Percentiles rank a stretch among this genome's conserved stretches.
Evolutionary conservation across 2,797 vertebrate genomes (phyloP).

Genomic region (Staurois parvus): DNA sequence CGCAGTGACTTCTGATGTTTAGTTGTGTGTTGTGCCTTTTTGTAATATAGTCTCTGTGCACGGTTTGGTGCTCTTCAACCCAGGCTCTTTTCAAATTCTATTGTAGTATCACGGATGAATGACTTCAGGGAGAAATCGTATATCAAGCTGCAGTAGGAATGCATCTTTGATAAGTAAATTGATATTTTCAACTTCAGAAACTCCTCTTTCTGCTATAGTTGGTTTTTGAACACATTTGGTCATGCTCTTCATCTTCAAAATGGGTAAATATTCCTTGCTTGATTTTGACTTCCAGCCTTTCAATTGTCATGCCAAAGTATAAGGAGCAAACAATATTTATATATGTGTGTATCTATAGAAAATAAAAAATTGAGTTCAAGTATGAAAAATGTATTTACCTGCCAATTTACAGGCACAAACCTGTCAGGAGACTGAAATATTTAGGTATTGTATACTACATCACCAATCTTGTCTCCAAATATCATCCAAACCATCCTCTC

Average conservation of each 20-base stretch:
- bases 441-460: too few species aligned
- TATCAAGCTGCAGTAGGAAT: conserved; percentile 3
- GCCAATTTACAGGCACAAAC: background rate
- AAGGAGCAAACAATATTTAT: background rate
- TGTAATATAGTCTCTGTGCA: background rate
- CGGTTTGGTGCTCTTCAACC: background rate
- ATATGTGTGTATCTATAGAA: background rate
- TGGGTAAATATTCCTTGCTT: background rate
- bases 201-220: background rate
- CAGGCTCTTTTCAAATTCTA: conserved; percentile 8
- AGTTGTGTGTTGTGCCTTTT: background rate
- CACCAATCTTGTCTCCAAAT: too few species aligned
- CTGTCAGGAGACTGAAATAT: too few species aligned
- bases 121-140: background rate
- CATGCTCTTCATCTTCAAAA: conserved; percentile 1
- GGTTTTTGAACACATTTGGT: background rate
- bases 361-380: background rate
- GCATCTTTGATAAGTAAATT: conserved; percentile 10
- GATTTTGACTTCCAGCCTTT: background rate
- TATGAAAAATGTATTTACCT: background rate
- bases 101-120: background rate
- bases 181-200: conserved; percentile 9
- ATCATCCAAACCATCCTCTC: too few species aligned
- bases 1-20: background rate
- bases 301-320: background rate